These are phyloP conservation scores for Psilopsiagon aymara DNA, from an alignment of 2,113 vertebrate genomes.

Conservation along the genomic window DNA sequence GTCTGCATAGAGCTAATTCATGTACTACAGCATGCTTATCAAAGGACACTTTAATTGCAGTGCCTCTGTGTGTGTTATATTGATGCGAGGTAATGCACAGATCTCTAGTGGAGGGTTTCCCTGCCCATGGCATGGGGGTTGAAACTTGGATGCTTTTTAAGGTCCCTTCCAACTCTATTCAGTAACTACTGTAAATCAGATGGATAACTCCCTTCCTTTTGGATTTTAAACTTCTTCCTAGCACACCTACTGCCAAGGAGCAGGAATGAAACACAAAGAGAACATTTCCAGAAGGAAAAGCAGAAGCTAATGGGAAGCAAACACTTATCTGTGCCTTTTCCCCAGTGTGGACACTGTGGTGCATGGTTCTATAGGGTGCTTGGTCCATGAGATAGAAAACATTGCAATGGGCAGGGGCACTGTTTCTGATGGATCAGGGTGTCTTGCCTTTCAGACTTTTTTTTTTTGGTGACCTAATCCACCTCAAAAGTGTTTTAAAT, in stretches of 20 bases:
- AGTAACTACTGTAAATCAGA: background rate
- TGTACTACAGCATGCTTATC: background rate
- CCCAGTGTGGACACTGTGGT: fast-evolving
- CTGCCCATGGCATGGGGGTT: background rate
- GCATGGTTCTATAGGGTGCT: fast-evolving
- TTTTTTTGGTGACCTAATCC: background rate
- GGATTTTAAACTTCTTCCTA: background rate
- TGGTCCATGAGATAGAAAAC: background rate
- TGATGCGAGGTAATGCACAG: background rate
- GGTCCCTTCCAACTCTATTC: background rate
- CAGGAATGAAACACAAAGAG: background rate
- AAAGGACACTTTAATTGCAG: background rate
- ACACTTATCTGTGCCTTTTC: fast-evolving
- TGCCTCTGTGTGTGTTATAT: background rate
- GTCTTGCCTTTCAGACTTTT: background rate
- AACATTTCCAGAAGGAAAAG: background rate
- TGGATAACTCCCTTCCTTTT: background rate
- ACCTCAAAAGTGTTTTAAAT: background rate
- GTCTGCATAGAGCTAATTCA: background rate
- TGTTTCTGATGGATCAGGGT: background rate
- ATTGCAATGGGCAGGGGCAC: background rate
- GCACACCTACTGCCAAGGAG: background rate
- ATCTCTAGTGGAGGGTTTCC: background rate
- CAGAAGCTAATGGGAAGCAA: background rate
- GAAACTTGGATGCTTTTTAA: background rate